A percentile compares a stretch with the other conserved stretches of the same genome.
Conservation (phyloP, 2,113 vertebrate genomes). For the Labeo rohita region DNA sequence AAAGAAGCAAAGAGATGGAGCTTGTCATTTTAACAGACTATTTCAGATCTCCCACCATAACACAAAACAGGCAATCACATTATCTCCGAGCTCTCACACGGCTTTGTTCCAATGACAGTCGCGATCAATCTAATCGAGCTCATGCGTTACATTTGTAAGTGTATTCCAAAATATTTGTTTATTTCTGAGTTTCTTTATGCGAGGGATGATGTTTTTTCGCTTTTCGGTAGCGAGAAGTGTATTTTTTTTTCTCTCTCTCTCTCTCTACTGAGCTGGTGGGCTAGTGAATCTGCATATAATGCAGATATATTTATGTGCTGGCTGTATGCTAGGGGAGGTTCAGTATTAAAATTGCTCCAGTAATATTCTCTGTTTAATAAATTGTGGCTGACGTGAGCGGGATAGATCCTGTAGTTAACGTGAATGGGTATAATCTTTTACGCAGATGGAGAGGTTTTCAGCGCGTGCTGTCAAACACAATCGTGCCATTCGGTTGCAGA, state of each 20-base stretch:
- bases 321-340: constrained; percentile 49
- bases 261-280: constrained; percentile 8
- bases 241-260: background rate
- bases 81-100: constrained; percentile 18
- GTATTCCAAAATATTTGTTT: constrained; percentile 33
- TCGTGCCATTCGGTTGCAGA: constrained; percentile 74
- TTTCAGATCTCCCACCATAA: constrained; percentile 51
- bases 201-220: constrained; percentile 24
- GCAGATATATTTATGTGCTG: constrained; percentile 70
- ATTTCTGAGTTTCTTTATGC: background rate
- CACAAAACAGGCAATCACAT: constrained; percentile 37
- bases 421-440: constrained; percentile 73
- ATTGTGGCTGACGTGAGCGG: constrained; percentile 70
- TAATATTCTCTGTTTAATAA: constrained; percentile 74
- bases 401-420: constrained; percentile 75
- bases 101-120: constrained; percentile 54
- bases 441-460: constrained; percentile 77
- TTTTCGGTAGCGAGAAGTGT: background rate
- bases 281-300: constrained; percentile 56
- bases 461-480: constrained; percentile 80
- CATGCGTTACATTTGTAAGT: constrained; percentile 1
- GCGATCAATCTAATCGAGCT: constrained; percentile 58
- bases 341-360: constrained; percentile 70
- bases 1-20: constrained; percentile 57
- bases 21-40: constrained; percentile 62